These are phyloP conservation scores for Microchrysa polita DNA, from an alignment of 2,888 invertebrate genomes.

Conservation along the genomic window DNA sequence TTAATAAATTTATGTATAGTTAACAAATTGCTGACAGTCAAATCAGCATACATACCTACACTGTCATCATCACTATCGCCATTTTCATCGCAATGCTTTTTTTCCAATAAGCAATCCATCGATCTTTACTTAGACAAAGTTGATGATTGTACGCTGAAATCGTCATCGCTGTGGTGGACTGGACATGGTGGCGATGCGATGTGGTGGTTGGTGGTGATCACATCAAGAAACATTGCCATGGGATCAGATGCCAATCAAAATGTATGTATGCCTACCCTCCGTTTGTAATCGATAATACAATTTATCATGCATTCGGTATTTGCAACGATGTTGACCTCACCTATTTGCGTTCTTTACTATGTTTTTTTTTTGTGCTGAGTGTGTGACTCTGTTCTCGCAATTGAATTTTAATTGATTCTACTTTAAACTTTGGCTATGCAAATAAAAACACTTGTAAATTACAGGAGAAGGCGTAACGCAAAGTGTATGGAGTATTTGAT, in stretches of 20 bases:
- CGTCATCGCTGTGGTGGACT: too few species aligned
- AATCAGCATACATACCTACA: slow-evolving; percentile 17
- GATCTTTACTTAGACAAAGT: slow-evolving; percentile 6
- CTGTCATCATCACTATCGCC: background rate
- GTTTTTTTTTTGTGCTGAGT: slow-evolving; percentile 2
- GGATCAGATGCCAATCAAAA: slow-evolving; percentile 4
- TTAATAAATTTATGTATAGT: slow-evolving; percentile 16
- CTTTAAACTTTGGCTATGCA: background rate
- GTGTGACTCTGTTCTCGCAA: background rate
- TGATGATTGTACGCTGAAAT: too few species aligned
- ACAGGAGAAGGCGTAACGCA: too few species aligned
- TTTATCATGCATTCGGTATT: slow-evolving; percentile 4
- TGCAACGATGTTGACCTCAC: slow-evolving; percentile 35
- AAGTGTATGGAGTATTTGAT: too few species aligned
- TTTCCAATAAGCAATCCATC: slow-evolving; percentile 13
- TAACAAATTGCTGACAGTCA: slow-evolving; percentile 35
- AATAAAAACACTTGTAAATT: background rate
- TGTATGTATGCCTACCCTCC: background rate
- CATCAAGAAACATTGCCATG: background rate
- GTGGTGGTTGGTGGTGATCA: slow-evolving; percentile 20
- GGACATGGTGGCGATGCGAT: too few species aligned
- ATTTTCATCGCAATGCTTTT: background rate
- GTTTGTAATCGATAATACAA: slow-evolving; percentile 2
- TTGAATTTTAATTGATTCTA: background rate
- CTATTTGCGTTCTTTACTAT: slow-evolving; percentile 4